Conservation (phyloP, 2,113 vertebrate genomes). For the Zapus hudsonius region DNA sequence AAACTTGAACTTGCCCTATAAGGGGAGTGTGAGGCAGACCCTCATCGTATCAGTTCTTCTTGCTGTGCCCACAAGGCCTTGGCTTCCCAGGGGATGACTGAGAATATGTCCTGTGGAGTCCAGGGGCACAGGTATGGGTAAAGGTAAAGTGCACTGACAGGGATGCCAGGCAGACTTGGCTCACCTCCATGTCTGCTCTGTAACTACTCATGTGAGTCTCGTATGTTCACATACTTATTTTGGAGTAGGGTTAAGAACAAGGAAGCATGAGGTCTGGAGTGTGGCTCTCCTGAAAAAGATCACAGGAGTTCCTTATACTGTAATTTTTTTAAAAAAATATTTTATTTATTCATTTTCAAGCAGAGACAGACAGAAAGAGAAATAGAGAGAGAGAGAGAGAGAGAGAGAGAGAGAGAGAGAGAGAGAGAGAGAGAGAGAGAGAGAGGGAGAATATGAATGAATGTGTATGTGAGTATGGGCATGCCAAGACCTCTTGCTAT, state of each 20-base stretch:
- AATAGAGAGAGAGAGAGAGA: too few species aligned
- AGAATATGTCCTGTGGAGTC: neutral
- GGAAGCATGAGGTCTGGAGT: neutral
- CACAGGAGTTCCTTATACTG: neutral
- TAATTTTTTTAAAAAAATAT: too few species aligned
- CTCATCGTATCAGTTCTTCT: neutral
- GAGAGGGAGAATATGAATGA: too few species aligned
- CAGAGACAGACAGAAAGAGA: too few species aligned
- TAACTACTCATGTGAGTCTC: neutral
- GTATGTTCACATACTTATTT: neutral
- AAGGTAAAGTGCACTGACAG: neutral
- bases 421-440: too few species aligned
- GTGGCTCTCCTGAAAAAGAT: neutral
- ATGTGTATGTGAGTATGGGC: too few species aligned
- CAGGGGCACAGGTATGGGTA: neutral
- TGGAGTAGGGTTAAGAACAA: neutral
- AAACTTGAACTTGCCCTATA: neutral
- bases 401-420: too few species aligned
- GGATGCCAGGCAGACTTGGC: neutral
- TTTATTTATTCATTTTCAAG: too few species aligned
- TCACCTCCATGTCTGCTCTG: neutral
- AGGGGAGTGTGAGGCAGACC: neutral
- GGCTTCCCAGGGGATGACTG: neutral
- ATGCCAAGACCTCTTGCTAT: too few species aligned
- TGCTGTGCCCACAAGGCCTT: too few species aligned